These are phyloP conservation scores for Procambarus virginalis DNA, from an alignment of 1,140 invertebrate genomes.

Conservation along the genomic window DNA sequence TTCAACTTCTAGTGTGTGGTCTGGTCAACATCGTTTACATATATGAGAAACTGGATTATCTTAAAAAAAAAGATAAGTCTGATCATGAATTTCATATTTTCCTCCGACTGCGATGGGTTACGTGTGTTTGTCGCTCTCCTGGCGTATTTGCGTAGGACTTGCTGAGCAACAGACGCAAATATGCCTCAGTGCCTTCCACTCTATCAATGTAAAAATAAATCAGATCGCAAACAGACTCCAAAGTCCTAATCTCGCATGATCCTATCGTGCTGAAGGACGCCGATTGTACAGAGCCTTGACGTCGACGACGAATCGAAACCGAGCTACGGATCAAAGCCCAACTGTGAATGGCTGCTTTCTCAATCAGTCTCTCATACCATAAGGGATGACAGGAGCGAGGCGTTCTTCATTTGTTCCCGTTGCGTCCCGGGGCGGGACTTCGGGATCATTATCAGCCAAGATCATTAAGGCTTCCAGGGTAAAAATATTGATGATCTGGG, in stretches of 20 bases:
- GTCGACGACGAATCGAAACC: background rate
- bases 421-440: background rate
- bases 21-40: no score
- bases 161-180: background rate
- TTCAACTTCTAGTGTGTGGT: no score
- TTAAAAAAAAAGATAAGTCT: no score
- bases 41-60: background rate
- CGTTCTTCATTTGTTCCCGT: constrained; percentile 7
- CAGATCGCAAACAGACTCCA: background rate
- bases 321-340: background rate
- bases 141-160: background rate
- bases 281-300: background rate
- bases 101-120: background rate
- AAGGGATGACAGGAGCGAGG: background rate
- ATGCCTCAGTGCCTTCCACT: background rate
- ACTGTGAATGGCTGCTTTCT: background rate
- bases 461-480: background rate
- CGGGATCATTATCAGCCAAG: background rate
- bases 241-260: background rate
- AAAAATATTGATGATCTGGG: background rate
- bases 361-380: background rate
- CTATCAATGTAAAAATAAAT: constrained; percentile 11
- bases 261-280: background rate
- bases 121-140: background rate
- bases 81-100: background rate